A percentile compares a stretch with the other conserved stretches of the same genome.
These are phyloP conservation scores for Phataginus tetradactyla DNA, from an alignment of 2,797 vertebrate genomes.

Conservation along the genomic window DNA sequence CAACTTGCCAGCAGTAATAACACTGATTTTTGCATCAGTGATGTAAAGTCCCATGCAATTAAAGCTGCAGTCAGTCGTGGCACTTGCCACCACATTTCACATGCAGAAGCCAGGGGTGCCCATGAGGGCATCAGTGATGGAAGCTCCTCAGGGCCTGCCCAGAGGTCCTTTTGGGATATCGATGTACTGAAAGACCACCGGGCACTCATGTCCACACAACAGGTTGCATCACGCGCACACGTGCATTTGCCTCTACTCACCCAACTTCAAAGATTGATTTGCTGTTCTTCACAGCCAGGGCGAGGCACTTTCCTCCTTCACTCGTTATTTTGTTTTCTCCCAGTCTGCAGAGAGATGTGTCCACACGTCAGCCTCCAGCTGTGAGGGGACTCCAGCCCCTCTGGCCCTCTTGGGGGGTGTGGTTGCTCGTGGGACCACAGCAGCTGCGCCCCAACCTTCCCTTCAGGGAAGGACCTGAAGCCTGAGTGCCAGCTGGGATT, in stretches of 20 bases:
- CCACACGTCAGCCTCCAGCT: background rate
- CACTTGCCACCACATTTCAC: background rate
- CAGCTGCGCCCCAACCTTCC: background rate
- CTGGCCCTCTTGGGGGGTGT: background rate
- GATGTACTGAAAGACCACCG: background rate
- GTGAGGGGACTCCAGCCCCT: background rate
- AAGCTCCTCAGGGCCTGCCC: background rate
- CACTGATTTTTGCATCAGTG: background rate
- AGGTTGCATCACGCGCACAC: rapidly evolving
- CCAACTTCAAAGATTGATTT: conserved; percentile 93
- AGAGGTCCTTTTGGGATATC: rapidly evolving
- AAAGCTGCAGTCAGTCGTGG: background rate
- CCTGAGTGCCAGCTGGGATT: background rate
- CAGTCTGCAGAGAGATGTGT: conserved; percentile 86
- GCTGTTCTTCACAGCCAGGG: conserved; percentile 92
- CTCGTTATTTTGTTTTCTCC: conserved; percentile 94
- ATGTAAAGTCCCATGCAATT: background rate
- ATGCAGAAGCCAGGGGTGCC: background rate
- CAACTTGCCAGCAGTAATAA: background rate
- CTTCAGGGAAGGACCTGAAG: background rate
- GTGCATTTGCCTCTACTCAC: conserved; percentile 84
- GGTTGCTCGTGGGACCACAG: background rate
- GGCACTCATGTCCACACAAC: rapidly evolving
- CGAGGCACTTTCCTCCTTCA: conserved; percentile 91
- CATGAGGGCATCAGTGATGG: rapidly evolving